These are phyloP conservation scores for Tipula helvola DNA, from an alignment of 2,888 invertebrate genomes.

Conservation along the genomic window DNA sequence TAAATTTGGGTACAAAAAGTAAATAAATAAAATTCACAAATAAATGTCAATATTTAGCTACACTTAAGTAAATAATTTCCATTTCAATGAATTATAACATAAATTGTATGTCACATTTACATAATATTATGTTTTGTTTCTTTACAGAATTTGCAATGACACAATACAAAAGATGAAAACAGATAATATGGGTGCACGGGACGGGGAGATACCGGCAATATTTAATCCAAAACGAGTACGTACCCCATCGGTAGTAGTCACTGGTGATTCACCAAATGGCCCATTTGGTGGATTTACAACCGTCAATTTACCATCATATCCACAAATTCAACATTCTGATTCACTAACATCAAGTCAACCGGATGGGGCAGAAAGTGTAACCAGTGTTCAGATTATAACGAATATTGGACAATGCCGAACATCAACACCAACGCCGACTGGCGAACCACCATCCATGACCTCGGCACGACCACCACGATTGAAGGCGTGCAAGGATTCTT, in stretches of 20 bases:
- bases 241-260: constrained; percentile 56
- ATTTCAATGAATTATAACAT: background rate
- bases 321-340: constrained; percentile 40
- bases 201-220: constrained; percentile 68
- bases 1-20: background rate
- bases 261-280: constrained; percentile 46
- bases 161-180: background rate
- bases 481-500: constrained; percentile 53
- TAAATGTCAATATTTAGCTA: background rate
- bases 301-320: constrained; percentile 31
- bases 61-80: background rate
- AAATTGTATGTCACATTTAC: background rate
- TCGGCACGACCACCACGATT: constrained; percentile 26
- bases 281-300: constrained; percentile 37
- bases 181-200: constrained; percentile 43
- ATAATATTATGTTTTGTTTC: background rate
- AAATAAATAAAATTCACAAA: background rate
- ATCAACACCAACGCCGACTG: constrained; percentile 22
- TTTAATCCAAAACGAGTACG: constrained; percentile 63
- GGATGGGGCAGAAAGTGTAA: constrained; percentile 38
- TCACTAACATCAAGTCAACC: constrained; percentile 46
- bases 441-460: constrained; percentile 23
- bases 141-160: background rate
- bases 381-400: constrained; percentile 16
- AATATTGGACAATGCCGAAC: constrained; percentile 24